Percentiles rank a stretch among this genome's conserved stretches.
phyloP scores from a whole-genome alignment of 1,140 invertebrate species.

The Drosophila nebulosa region DNA sequence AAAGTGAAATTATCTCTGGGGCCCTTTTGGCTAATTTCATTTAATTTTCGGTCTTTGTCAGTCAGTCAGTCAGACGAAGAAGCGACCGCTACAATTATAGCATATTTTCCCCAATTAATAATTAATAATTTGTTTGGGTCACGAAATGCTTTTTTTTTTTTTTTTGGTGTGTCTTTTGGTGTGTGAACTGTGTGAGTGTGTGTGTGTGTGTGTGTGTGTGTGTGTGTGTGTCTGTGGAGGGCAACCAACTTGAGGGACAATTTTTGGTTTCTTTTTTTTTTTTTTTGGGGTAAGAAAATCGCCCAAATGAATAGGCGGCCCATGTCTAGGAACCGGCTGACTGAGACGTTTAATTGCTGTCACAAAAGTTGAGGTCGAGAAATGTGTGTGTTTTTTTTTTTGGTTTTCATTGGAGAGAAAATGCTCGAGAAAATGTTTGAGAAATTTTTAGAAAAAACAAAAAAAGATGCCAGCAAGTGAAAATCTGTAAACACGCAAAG shows the following conservation, averaged over 20 bases:
- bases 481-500: constrained; percentile 73
- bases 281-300: constrained; percentile 32
- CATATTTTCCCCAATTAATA: constrained; percentile 80
- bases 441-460: too few relatives aligned
- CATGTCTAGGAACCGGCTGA: constrained; percentile 49
- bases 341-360: constrained; percentile 76
- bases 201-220: constrained; percentile 14
- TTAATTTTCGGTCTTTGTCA: constrained; percentile 72
- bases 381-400: constrained; percentile 6
- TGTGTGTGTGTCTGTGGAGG: constrained; percentile 34
- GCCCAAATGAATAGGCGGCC: constrained; percentile 18
- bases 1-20: constrained; percentile 70
- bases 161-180: constrained; percentile 1
- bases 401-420: not conserved
- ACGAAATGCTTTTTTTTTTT: constrained; percentile 51
- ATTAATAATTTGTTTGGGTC: constrained; percentile 80
- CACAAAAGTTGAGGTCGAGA: constrained; percentile 64
- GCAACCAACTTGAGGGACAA: constrained; percentile 43
- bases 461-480: constrained; percentile 35
- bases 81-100: constrained; percentile 74
- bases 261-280: constrained; percentile 12
- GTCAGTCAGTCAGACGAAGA: constrained; percentile 41
- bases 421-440: constrained; percentile 12
- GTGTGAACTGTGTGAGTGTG: constrained; percentile 20
- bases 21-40: constrained; percentile 66